phyloP scores from a whole-genome alignment of 2,113 vertebrate genomes.

The Carettochelys insculpta region DNA sequence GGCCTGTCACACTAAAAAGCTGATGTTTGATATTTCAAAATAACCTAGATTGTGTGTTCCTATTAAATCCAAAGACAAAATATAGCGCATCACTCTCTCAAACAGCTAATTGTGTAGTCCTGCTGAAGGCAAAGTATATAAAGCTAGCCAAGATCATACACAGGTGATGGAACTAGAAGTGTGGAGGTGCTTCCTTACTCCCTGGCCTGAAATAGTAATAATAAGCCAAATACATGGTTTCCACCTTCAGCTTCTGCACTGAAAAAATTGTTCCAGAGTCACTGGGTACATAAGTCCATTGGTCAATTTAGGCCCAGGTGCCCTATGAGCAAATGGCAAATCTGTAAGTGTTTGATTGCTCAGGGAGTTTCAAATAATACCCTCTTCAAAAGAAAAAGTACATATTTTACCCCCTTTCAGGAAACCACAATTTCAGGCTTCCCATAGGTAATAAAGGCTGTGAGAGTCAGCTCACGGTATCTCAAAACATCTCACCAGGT shows the following conservation, averaged over 20 bases:
- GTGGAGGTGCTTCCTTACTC: too few species aligned
- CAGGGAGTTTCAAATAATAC: slow-evolving; percentile 59
- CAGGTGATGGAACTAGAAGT: too few species aligned
- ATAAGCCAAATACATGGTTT: too few species aligned
- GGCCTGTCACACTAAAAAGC: neutral
- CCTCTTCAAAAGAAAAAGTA: slow-evolving; percentile 52
- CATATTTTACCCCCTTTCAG: slow-evolving; percentile 55
- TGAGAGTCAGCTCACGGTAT: neutral
- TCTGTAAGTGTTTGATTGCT: neutral
- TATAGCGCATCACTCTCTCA: slow-evolving; percentile 34
- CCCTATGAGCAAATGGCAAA: slow-evolving; percentile 42
- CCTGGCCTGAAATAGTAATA: too few species aligned
- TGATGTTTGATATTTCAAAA: neutral
- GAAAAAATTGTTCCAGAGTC: too few species aligned
- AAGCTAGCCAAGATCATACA: neutral
- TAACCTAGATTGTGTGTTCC: neutral
- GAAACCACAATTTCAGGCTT: slow-evolving; percentile 61
- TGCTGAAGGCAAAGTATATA: neutral
- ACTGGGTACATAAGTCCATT: slow-evolving; percentile 14
- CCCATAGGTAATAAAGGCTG: slow-evolving; percentile 33
- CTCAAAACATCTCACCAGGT: slow-evolving; percentile 15
- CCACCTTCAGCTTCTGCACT: too few species aligned
- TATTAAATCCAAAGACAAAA: slow-evolving; percentile 30
- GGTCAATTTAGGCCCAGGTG: slow-evolving; percentile 27
- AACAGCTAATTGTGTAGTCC: too few species aligned